Evolutionary conservation across 2,113 vertebrate species (phyloP).

Genomic region (Colius striatus): DNA sequence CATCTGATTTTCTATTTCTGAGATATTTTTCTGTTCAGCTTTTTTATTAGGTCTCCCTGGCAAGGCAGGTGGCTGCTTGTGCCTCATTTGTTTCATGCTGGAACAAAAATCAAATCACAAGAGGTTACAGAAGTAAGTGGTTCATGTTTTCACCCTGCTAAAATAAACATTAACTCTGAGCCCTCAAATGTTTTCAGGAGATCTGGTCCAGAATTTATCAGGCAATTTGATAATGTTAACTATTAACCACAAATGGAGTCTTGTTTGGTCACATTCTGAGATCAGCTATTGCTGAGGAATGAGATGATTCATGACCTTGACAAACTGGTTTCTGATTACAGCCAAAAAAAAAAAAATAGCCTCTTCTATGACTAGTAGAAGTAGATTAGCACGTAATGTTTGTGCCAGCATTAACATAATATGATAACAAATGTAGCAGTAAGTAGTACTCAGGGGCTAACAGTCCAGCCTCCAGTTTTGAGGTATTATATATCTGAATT

Average conservation of each 20-base stretch:
- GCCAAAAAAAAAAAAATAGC: not conserved
- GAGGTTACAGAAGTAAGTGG: not conserved
- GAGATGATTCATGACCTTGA: not conserved
- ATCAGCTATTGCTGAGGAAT: not conserved
- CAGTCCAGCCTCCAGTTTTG: not conserved
- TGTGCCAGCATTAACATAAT: not conserved
- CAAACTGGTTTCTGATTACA: not conserved
- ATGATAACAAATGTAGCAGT: not conserved
- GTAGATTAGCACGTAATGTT: not conserved
- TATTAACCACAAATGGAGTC: conserved; percentile 7
- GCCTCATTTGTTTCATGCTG: not conserved
- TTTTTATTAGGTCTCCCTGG: not conserved
- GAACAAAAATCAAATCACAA: conserved; percentile 7
- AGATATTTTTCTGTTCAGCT: not conserved
- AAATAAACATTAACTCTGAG: conserved; percentile 56
- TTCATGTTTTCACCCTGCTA: not conserved
- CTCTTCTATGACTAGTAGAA: not conserved
- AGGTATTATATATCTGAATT: not conserved
- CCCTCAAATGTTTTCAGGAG: not conserved
- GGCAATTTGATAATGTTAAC: conserved; percentile 34
- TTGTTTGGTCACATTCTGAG: not conserved
- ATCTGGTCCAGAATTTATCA: not conserved
- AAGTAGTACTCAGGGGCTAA: not conserved
- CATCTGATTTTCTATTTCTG: not conserved
- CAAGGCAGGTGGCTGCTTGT: not conserved